A percentile compares a stretch with the other conserved stretches of the same genome.
Evolutionary conservation across 2,113 vertebrate genomes (phyloP).

Genomic region (Empidonax alnorum): DNA sequence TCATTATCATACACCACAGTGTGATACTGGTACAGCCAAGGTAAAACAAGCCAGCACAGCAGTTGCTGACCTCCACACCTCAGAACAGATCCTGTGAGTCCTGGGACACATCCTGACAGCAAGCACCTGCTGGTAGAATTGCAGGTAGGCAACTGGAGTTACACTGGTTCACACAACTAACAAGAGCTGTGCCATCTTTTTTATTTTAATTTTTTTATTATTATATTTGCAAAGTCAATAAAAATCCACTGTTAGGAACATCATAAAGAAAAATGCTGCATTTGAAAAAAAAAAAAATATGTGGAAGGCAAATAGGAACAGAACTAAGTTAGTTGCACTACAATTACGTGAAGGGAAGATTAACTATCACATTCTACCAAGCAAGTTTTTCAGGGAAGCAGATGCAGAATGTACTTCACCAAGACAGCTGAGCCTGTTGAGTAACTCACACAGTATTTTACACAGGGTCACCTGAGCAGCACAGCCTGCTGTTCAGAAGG

Average conservation of each 20-base stretch:
- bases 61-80: not conserved
- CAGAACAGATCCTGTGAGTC: not conserved
- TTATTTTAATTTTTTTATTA: not conserved
- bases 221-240: conserved; percentile 36
- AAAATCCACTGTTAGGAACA: conserved; percentile 24
- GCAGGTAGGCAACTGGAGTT: not conserved
- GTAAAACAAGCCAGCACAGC: not conserved
- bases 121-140: not conserved
- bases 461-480: not conserved
- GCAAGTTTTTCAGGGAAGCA: not conserved
- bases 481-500: not conserved
- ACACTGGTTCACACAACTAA: not conserved
- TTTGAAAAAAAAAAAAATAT: not conserved
- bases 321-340: not conserved
- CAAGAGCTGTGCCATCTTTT: not conserved
- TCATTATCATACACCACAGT: fast-evolving
- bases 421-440: not conserved
- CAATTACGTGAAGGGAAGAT: not conserved
- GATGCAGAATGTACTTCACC: not conserved
- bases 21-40: not conserved
- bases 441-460: not conserved
- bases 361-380: not conserved
- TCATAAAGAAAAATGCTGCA: not conserved
- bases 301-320: not conserved
- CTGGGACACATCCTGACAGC: not conserved